phyloP scores from a whole-genome alignment of 2,797 vertebrate species.

The Apogon talboti region DNA sequence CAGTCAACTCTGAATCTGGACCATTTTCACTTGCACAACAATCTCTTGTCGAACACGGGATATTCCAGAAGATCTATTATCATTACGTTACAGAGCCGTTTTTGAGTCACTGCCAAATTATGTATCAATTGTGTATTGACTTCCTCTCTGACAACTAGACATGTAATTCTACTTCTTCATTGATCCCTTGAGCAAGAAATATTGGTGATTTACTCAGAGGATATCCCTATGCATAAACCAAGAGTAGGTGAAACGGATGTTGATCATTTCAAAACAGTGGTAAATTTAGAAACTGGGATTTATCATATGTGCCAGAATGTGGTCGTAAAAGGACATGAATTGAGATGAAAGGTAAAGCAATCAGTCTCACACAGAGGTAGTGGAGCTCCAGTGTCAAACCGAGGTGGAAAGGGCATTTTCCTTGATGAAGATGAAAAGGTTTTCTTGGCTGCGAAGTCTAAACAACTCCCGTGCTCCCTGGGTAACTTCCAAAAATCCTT shows the following conservation, averaged over 20 bases:
- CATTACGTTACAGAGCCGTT: slow-evolving; percentile 18
- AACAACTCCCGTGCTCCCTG: slow-evolving; percentile 47
- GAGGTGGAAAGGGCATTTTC: slow-evolving; percentile 51
- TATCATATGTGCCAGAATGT: slow-evolving; percentile 8
- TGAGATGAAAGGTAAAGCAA: slow-evolving; percentile 44
- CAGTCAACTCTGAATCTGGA: background rate
- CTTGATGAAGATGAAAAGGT: slow-evolving; percentile 57
- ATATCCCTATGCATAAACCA: background rate
- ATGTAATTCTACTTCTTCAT: slow-evolving; percentile 42
- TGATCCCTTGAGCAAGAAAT: slow-evolving; percentile 36
- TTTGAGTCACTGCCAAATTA: slow-evolving; percentile 34
- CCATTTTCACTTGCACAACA: slow-evolving; percentile 9
- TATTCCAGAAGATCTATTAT: slow-evolving; percentile 25
- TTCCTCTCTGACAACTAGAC: slow-evolving; percentile 29
- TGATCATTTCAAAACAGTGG: slow-evolving; percentile 9
- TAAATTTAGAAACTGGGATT: slow-evolving; percentile 28
- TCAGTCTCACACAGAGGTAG: slow-evolving; percentile 28
- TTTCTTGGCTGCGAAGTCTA: slow-evolving; percentile 36
- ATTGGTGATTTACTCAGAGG: slow-evolving; percentile 2
- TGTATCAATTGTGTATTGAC: slow-evolving; percentile 45
- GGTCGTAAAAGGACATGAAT: slow-evolving; percentile 41
- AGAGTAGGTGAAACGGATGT: background rate
- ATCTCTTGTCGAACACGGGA: slow-evolving; percentile 11
- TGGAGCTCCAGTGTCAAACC: slow-evolving; percentile 46
- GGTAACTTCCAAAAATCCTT: slow-evolving; percentile 56